These are phyloP conservation scores for Liasis olivaceus DNA, from an alignment of 2,797 vertebrate species.

Conservation along the genomic window DNA sequence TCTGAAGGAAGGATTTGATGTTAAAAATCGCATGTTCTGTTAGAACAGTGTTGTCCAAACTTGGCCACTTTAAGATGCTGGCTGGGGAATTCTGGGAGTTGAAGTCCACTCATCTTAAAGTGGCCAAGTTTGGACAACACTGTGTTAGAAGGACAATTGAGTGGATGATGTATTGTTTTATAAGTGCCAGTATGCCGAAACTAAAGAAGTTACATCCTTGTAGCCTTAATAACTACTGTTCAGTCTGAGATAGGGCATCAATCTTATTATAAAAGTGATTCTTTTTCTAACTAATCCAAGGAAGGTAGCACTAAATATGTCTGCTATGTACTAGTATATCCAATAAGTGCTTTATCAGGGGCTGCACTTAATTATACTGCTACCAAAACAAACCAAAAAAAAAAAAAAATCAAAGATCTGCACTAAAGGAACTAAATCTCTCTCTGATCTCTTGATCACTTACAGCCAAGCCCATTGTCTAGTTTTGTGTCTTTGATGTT, in stretches of 20 bases:
- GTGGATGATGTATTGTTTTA: not conserved
- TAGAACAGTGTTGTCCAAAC: too few species aligned
- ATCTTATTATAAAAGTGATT: not conserved
- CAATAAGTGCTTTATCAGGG: slow-evolving; percentile 12
- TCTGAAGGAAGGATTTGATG: not conserved
- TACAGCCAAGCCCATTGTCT: not conserved
- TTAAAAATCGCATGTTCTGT: not conserved
- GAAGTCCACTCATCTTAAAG: too few species aligned
- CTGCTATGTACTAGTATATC: not conserved
- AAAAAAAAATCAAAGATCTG: not conserved
- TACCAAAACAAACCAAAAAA: not conserved
- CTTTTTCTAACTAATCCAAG: not conserved
- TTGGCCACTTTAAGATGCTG: too few species aligned
- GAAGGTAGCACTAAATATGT: not conserved
- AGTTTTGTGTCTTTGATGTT: not conserved
- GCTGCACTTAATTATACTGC: not conserved
- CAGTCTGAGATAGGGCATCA: not conserved
- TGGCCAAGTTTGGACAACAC: too few species aligned
- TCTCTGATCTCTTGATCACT: not conserved
- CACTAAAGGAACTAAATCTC: not conserved
- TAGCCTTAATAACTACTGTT: not conserved
- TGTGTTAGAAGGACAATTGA: not conserved
- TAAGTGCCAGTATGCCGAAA: not conserved
- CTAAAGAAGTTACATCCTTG: not conserved
- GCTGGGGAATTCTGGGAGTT: too few species aligned